Evolutionary conservation across 2,113 vertebrate genomes (phyloP).

Genomic region (Mesoclemmys tuberculata): DNA sequence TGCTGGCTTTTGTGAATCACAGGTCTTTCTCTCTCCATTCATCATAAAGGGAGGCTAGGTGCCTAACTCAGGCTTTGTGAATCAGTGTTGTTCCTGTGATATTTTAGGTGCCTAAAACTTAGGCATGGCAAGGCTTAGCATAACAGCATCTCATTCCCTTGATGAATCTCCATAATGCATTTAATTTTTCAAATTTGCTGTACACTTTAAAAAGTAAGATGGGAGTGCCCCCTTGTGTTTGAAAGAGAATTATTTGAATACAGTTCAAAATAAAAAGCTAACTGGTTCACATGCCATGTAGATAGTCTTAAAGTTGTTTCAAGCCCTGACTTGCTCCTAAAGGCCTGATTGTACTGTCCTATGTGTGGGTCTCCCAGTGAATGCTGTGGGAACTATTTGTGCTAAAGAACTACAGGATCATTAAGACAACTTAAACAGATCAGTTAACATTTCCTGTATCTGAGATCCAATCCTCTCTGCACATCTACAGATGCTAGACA

Average conservation of each 20-base stretch:
- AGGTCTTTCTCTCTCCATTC: background rate
- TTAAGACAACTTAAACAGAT: background rate
- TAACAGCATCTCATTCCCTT: background rate
- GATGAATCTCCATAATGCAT: background rate
- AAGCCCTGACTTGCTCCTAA: background rate
- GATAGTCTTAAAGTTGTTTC: background rate
- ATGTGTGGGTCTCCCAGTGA: background rate
- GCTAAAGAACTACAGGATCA: background rate
- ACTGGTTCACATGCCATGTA: background rate
- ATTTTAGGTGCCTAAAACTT: background rate
- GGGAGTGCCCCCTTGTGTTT: constrained; percentile 79
- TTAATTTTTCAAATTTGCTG: background rate
- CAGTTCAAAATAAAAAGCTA: background rate
- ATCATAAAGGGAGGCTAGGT: background rate
- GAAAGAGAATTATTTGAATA: background rate
- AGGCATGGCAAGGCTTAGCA: background rate
- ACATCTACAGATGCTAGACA: background rate
- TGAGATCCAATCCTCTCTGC: background rate
- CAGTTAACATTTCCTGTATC: background rate
- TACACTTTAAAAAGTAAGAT: constrained; percentile 3
- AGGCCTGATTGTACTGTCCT: background rate
- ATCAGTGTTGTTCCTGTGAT: background rate
- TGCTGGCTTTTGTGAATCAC: background rate
- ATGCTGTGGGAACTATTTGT: background rate
- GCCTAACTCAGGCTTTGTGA: background rate